phyloP scores from a whole-genome alignment of 1,140 invertebrate genomes.

The Panagrolaimus sp. region DNA sequence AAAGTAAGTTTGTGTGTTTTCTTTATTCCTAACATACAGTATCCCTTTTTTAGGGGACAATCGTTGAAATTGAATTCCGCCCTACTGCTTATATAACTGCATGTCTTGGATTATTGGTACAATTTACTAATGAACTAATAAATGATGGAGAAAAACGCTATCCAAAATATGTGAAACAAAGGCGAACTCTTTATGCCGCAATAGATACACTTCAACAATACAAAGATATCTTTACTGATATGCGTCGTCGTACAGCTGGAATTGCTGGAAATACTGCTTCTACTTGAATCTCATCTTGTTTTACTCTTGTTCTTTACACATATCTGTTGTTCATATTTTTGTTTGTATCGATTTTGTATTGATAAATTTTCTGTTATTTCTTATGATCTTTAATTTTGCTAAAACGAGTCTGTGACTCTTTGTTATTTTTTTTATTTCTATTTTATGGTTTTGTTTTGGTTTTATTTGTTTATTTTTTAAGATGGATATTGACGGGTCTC shows the following conservation, averaged over 20 bases:
- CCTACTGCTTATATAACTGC: no score
- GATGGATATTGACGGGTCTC: conserved; percentile 33
- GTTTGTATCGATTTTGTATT: no score
- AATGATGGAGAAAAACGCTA: background rate
- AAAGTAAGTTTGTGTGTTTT: background rate
- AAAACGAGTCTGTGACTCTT: no score
- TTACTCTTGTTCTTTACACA: no score
- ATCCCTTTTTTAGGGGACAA: background rate
- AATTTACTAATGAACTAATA: background rate
- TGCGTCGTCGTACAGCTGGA: background rate
- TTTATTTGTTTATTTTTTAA: background rate
- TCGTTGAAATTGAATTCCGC: background rate
- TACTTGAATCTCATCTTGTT: background rate
- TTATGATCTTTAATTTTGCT: no score
- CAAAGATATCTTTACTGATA: background rate
- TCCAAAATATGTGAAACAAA: background rate
- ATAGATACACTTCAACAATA: background rate
- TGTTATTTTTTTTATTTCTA: no score
- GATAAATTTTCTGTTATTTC: no score
- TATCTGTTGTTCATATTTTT: no score
- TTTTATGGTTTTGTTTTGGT: no score
- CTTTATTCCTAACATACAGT: background rate
- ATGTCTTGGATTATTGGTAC: background rate
- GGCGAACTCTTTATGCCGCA: background rate
- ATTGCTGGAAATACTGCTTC: no score